Base-by-base conservation (phyloP, 1,140 invertebrate genomes). In the Rhizoglyphus robini region DNA sequence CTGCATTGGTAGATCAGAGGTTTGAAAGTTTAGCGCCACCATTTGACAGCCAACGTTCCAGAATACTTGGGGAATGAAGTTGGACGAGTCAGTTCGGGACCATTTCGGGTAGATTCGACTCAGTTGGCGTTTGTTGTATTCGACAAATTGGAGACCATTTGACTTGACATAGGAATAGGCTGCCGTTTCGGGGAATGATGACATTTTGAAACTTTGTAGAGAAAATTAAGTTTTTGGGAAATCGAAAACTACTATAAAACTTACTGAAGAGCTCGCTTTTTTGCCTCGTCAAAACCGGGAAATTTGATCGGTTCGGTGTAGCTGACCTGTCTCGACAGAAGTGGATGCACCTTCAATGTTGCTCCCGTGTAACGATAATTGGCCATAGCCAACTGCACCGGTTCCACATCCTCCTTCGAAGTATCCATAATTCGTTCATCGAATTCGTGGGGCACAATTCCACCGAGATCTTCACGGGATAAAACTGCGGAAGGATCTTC, bases 1-100 rank as follows among this genome's bases (percentile, higher is more conserved):
- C 79, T 99, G 96, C 94, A 99, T 98, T 18, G 94, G 94, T 67
- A 99, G 79, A 81, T 99, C 96, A n/a, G 95, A 86, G 13, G 95
- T 99, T 83, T 99, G 96, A 79, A 99, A 99, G 80, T 99, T 99
- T n/a, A 99, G 79, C 0, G 96, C 95, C 18, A 99, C 96, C 95
- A 99, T 98, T 73, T 87, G 86, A 73, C 84, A 87, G 25, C 86
- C 86, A 34, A 84, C 83, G 75, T 88, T 87, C 86, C 86, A 87
- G 71, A 80, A 87, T 70, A 86, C 83, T 82, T 98, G 96, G 68
- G 96, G 96, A 88, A 99, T 94, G 75, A 97, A 99, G 77, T 99
- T 99, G 32, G 92, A 96, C 54, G 96, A 99, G 79, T 99, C 96
- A 61, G 96, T 95, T 38, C 96, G 78, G 0, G 94, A 96, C 65